Evolutionary conservation across 2,888 invertebrate species (phyloP), one percentile per base, ranked within the genome.

Genomic region (Deladenus siricidicola): DNA sequence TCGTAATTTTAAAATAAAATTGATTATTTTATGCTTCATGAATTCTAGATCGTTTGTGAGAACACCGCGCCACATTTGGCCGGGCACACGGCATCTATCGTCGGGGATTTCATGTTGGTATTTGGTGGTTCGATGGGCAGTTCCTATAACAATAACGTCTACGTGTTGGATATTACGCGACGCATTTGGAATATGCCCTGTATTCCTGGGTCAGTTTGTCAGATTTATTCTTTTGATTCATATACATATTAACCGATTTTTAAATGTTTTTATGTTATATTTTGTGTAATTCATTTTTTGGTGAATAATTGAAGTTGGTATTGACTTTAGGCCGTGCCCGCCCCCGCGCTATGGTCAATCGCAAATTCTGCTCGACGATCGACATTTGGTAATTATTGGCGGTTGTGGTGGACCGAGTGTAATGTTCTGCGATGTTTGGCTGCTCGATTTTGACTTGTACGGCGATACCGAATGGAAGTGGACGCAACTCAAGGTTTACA

Each of bases 311-410:
- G 53, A 23, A 30, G 17, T 10, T 42, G 24, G 44, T n/a, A 17
- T 50, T 14, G 23, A 14, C 54, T 63, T 63, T 14, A 64, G 63
- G 19, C 83, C 84, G 0, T 86, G 85, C 69, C 90, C 90, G 1
- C 83, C 85, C n/a, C 86, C 89, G 28, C 83, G 94, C 66, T 92
- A 92, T 82, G 91, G 91, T 6, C 93, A 93, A 78, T 89, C 90
- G n/a, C 89, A 93, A 79, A 86, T 80, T 23, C 44, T 60, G 3
- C 29, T 68, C 29, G 67, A 68, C 29, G 52, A 54, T 4, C 47
- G 52, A 26, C 59, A 67, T 39, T 81, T 90, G 64, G 83, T 93
- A 75, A 75, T 82, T 4, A 63, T 82, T 52, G 82, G 82, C 30
- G 83, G 83, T 3, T 82, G 82, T 72, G 81, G 81, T 21, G 83